Percentiles rank a stretch among this genome's conserved stretches.
Evolutionary conservation across 1,140 invertebrate species (phyloP).

Genomic region (Drosophila pachea): DNA sequence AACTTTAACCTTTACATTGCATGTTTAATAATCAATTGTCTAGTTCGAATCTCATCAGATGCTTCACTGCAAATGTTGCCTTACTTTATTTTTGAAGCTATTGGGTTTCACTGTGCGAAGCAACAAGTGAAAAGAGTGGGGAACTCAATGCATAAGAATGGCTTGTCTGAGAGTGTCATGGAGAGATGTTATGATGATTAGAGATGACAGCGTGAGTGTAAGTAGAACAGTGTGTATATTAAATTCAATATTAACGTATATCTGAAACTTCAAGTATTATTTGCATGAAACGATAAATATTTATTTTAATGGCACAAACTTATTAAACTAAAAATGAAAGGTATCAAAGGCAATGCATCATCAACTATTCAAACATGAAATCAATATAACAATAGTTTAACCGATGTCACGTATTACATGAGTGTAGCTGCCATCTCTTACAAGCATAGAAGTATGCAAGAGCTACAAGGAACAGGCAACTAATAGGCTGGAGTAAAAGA

Average conservation of each 20-base stretch:
- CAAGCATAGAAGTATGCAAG: slow-evolving; percentile 1
- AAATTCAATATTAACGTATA: no score
- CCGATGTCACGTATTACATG: neutral
- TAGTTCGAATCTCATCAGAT: no score
- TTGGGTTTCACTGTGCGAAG: slow-evolving; percentile 26
- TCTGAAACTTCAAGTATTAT: no score
- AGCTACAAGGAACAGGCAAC: slow-evolving; percentile 30
- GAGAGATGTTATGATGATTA: slow-evolving; percentile 32
- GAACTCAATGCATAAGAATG: slow-evolving; percentile 32
- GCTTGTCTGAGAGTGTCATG: slow-evolving; percentile 27
- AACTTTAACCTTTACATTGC: neutral
- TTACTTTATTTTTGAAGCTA: no score
- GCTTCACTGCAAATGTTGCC: no score
- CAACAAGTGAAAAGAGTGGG: slow-evolving; percentile 40
- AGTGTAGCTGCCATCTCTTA: slow-evolving; percentile 18
- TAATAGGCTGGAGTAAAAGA: neutral
- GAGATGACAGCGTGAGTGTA: slow-evolving; percentile 44
- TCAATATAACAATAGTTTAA: neutral
- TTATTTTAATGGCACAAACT: no score
- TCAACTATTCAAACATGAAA: neutral
- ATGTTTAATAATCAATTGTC: no score
- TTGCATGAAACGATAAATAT: neutral
- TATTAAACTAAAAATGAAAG: no score
- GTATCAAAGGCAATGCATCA: no score
- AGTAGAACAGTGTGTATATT: neutral